Percentiles rank a stretch among this genome's conserved stretches.
Evolutionary conservation across 2,888 invertebrate genomes (phyloP).

Genomic region (Meganola albula): DNA sequence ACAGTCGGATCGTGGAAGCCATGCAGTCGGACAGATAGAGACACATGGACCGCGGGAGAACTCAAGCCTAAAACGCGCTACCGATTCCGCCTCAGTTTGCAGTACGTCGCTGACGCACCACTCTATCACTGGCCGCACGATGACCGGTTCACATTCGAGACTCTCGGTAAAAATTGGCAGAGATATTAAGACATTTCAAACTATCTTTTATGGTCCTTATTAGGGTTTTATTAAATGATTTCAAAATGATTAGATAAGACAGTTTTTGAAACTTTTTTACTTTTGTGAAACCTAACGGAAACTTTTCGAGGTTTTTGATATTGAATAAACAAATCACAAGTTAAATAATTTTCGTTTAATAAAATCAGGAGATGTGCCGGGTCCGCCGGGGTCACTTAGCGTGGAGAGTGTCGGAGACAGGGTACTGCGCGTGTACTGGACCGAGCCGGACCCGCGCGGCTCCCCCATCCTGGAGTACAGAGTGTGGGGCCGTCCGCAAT

Average conservation of each 20-base stretch:
- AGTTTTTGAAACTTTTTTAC: not conserved
- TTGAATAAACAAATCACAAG: too few species aligned
- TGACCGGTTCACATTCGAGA: slow-evolving; percentile 84
- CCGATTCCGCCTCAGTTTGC: slow-evolving; percentile 82
- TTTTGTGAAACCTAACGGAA: not conserved
- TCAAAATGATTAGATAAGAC: not conserved
- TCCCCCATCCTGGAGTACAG: slow-evolving; percentile 85
- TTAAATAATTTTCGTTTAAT: too few species aligned
- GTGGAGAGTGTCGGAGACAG: slow-evolving; percentile 85
- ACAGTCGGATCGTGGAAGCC: slow-evolving; percentile 46
- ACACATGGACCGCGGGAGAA: slow-evolving; percentile 53
- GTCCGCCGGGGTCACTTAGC: slow-evolving; percentile 85
- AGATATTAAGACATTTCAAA: too few species aligned
- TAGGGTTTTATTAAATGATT: too few species aligned
- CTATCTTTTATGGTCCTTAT: too few species aligned
- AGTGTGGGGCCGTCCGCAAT: slow-evolving; percentile 81
- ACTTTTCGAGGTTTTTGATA: too few species aligned
- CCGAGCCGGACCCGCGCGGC: slow-evolving; percentile 86
- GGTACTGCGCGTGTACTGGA: slow-evolving; percentile 89
- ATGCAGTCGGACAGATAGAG: slow-evolving; percentile 34
- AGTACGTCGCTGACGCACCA: slow-evolving; percentile 79
- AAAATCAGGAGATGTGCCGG: slow-evolving; percentile 85
- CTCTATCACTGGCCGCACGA: slow-evolving; percentile 85
- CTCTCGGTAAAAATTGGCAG: slow-evolving; percentile 77
- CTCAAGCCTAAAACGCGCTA: slow-evolving; percentile 87